Base-by-base conservation (phyloP, 2,888 invertebrate species). In the Schizotus pectinicornis region DNA sequence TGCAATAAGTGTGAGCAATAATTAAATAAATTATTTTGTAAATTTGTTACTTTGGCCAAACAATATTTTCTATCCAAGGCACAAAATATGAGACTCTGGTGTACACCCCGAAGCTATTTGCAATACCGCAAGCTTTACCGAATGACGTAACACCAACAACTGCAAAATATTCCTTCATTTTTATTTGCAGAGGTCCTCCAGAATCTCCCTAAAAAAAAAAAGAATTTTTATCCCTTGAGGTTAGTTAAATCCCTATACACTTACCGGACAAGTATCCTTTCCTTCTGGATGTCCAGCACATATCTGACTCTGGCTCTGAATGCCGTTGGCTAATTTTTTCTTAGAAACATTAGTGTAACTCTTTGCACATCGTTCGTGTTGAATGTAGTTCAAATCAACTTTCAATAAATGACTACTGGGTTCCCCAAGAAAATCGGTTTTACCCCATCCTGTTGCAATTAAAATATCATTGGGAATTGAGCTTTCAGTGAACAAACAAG, bases 141-240 rank as follows among this genome's bases (percentile, higher is more conserved):
- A 80, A 80, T 61, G 72, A 82, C 7, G 82, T 83, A 0, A 84
- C 66, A 1, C 84, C 84, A 12, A 84, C 71, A 1, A 83, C 67
- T 75, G 77, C 63, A 81, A 80, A 74, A 82, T 76, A 58, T 86
- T 58, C 56, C 8, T 56, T 58, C 49, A 74, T 73, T 47, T 69
- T 74, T n/a, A 82, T 67, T 47, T 78, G 78, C 11, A 88, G 75
- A 1, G 88, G 87, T 7, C 87, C 87, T 7, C 88, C 88, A 38
- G 86, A 86, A 75, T 88, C 87, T 34, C 87, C 87, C 86, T 86
- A 72, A 68, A 58, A 70, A 46, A 22, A 56, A 51, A 36, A 41
- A 52, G n/a, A 8, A 22, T 35, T 9, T 35, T 35, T 35, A 6
- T 35, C 9, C 6, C 32, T 45, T 11, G 34, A 5, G 37, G 9